These are phyloP conservation scores for Chaetodon auriga DNA, from an alignment of 2,113 vertebrate species.

Conservation along the genomic window DNA sequence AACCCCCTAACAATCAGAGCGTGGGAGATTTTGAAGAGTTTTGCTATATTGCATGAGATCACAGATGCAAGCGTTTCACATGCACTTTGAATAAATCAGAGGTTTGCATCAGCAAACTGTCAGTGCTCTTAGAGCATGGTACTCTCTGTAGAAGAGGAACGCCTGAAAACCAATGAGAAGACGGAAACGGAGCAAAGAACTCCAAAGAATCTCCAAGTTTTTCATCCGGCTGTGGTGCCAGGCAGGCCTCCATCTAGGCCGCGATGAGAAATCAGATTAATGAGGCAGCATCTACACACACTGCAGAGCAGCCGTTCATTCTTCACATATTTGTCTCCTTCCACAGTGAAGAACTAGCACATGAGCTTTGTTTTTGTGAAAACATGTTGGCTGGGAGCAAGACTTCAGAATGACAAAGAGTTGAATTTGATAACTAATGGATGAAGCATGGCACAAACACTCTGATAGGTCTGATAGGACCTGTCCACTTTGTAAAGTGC, in stretches of 20 bases:
- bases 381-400: neutral
- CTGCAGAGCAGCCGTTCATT: constrained; percentile 7
- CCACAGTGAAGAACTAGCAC: neutral
- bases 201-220: neutral
- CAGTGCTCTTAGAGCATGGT: too few species aligned
- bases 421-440: neutral
- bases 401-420: neutral
- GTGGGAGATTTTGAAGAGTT: neutral
- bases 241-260: constrained; percentile 21
- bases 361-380: constrained; percentile 2
- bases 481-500: neutral
- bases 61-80: neutral
- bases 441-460: neutral
- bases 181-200: neutral
- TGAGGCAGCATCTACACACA: constrained; percentile 25
- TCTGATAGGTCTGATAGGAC: neutral
- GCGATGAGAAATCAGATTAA: constrained; percentile 39
- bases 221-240: neutral
- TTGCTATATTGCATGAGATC: neutral
- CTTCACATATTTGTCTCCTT: constrained; percentile 8
- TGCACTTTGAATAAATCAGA: too few species aligned
- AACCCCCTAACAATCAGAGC: neutral
- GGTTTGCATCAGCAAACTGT: too few species aligned
- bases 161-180: neutral
- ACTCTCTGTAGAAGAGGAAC: neutral